These are phyloP conservation scores for Strigamia crassipes DNA, from an alignment of 2,888 invertebrate genomes.

Conservation along the genomic window DNA sequence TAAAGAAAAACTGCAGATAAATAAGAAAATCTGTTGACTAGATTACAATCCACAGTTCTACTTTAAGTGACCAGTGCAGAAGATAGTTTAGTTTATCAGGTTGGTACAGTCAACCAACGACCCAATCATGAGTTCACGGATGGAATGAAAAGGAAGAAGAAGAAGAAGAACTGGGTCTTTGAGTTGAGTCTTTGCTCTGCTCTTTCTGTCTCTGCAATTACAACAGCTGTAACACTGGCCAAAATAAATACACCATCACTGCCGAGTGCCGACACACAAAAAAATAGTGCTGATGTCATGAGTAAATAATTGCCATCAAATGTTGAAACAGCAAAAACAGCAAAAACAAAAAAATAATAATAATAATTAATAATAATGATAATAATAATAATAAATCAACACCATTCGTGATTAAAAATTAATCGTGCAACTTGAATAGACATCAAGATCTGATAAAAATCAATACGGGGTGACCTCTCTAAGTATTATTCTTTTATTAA, in stretches of 20 bases:
- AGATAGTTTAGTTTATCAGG: slow-evolving; percentile 21
- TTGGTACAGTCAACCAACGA: slow-evolving; percentile 16
- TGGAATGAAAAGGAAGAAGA: slow-evolving; percentile 20
- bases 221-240: not conserved
- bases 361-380: too few species aligned
- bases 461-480: not conserved
- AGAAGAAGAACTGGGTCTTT: not conserved
- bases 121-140: slow-evolving; percentile 15
- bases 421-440: not conserved
- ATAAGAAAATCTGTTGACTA: not conserved
- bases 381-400: not conserved
- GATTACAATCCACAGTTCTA: not conserved
- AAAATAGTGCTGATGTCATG: not conserved
- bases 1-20: not conserved
- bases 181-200: not conserved
- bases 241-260: not conserved
- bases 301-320: not conserved
- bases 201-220: not conserved
- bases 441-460: not conserved
- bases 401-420: not conserved
- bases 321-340: not conserved
- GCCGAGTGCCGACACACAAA: not conserved
- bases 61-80: slow-evolving; percentile 21
- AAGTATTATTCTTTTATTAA: not conserved
- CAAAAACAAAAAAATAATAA: not conserved